phyloP scores from a whole-genome alignment of 2,888 invertebrate species.

The Euzophera pinguis region DNA sequence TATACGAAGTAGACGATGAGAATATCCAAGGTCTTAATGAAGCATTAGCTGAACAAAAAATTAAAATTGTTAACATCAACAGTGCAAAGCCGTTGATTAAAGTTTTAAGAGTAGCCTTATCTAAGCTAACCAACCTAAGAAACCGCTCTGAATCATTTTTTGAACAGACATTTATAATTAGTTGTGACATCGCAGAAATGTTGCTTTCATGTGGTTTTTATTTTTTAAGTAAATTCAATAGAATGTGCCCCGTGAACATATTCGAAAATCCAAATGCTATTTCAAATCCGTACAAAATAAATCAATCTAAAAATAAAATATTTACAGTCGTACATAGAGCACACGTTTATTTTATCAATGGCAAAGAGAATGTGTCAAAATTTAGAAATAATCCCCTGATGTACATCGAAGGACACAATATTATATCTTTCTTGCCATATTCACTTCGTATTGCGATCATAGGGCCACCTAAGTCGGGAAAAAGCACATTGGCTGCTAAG shows the following conservation, averaged over 20 bases:
- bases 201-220: slow-evolving; percentile 79
- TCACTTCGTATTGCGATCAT: slow-evolving; percentile 78
- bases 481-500: slow-evolving; percentile 76
- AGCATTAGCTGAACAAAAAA: slow-evolving; percentile 53
- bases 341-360: slow-evolving; percentile 80
- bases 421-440: slow-evolving; percentile 62
- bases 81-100: slow-evolving; percentile 51
- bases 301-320: slow-evolving; percentile 56
- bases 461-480: slow-evolving; percentile 83
- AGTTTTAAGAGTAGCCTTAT: slow-evolving; percentile 42
- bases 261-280: slow-evolving; percentile 67
- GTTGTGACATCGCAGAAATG: slow-evolving; percentile 75
- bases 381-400: slow-evolving; percentile 80
- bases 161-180: slow-evolving; percentile 78
- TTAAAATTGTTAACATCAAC: slow-evolving; percentile 65
- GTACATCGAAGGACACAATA: slow-evolving; percentile 63
- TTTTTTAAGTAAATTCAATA: slow-evolving; percentile 82
- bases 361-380: slow-evolving; percentile 59
- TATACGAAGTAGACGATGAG: slow-evolving; percentile 64
- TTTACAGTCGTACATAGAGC: slow-evolving; percentile 80
- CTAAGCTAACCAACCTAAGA: slow-evolving; percentile 47
- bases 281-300: slow-evolving; percentile 67
- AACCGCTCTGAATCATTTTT: slow-evolving; percentile 73
- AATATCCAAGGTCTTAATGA: slow-evolving; percentile 59
- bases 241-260: slow-evolving; percentile 83